phyloP scores from a whole-genome alignment of 2,113 vertebrate species.

The Aptenodytes patagonicus region DNA sequence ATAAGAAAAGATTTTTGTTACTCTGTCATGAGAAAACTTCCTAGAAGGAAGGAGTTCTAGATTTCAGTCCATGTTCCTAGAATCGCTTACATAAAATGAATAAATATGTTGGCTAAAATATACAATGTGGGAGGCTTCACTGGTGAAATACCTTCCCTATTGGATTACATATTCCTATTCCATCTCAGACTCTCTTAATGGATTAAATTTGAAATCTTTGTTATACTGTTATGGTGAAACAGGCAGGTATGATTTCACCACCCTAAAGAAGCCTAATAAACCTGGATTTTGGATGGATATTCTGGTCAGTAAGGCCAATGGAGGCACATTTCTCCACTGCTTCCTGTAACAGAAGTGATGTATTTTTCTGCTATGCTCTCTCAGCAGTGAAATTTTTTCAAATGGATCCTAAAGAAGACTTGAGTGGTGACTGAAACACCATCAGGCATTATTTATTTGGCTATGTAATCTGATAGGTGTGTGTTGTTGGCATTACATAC shows the following conservation, averaged over 20 bases:
- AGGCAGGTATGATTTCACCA: not conserved
- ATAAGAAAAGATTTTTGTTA: not conserved
- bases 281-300: not conserved
- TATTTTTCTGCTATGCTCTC: not conserved
- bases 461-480: not conserved
- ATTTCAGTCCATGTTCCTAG: not conserved
- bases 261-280: not conserved
- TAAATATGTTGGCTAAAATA: not conserved
- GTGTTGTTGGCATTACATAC: not conserved
- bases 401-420: not conserved
- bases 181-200: not conserved
- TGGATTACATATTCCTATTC: not conserved
- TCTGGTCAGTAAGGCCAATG: not conserved
- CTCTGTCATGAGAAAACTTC: not conserved
- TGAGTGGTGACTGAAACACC: not conserved
- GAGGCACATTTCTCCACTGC: not conserved
- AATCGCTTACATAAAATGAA: not conserved
- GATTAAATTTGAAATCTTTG: not conserved
- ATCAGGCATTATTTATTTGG: not conserved
- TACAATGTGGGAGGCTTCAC: not conserved
- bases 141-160: not conserved
- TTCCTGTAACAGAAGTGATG: not conserved
- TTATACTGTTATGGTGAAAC: not conserved
- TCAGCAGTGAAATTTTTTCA: not conserved
- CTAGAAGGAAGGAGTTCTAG: not conserved